phyloP scores from a whole-genome alignment of 2,113 vertebrate species.

The Lipotes vexillifer region DNA sequence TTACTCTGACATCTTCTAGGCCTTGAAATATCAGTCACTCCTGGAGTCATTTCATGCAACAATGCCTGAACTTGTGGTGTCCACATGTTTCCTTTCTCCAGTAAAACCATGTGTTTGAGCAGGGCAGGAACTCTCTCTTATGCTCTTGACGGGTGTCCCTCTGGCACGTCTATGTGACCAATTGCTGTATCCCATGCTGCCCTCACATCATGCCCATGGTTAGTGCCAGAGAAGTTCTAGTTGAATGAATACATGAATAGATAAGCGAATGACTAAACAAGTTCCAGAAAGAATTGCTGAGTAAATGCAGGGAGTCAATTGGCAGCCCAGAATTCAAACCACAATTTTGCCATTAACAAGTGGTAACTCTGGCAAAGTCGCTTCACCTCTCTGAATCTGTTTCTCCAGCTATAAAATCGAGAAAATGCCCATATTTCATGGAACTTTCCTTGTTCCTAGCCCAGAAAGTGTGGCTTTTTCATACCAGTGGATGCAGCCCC shows the following conservation, averaged over 20 bases:
- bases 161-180: not conserved
- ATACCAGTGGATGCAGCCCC: not conserved
- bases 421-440: not conserved
- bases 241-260: not conserved
- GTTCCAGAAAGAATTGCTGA: not conserved
- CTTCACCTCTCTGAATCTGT: not conserved
- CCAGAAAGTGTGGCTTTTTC: not conserved
- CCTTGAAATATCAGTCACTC: not conserved
- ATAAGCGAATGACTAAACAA: not conserved
- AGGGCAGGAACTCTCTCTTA: not conserved
- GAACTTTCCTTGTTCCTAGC: not conserved
- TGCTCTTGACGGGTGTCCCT: not conserved
- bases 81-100: not conserved
- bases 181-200: not conserved
- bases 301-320: not conserved
- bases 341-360: not conserved
- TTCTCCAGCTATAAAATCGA: not conserved
- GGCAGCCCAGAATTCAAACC: not conserved
- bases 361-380: not conserved
- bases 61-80: not conserved
- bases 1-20: not conserved
- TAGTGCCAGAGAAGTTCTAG: not conserved
- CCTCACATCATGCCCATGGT: not conserved
- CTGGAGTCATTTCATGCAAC: not conserved
- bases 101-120: not conserved